phyloP scores from a whole-genome alignment of 2,797 vertebrate genomes.

The Choloepus didactylus region DNA sequence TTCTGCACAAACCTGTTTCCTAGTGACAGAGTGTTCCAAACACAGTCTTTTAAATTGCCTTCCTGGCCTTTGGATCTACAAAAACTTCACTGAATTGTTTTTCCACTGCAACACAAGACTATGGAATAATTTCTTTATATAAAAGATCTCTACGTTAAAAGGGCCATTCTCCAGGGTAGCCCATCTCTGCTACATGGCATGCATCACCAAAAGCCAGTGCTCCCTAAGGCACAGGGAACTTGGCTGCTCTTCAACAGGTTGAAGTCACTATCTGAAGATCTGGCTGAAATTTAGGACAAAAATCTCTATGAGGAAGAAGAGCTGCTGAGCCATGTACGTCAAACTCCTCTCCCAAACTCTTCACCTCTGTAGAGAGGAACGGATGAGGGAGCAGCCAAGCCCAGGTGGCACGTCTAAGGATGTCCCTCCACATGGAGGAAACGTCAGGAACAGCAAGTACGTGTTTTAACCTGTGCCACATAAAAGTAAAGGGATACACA shows the following conservation, averaged over 20 bases:
- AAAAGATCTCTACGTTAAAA: background rate
- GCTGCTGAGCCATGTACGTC: background rate
- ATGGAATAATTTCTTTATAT: background rate
- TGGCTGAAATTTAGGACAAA: background rate
- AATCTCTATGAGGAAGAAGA: background rate
- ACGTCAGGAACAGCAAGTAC: background rate
- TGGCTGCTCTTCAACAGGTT: background rate
- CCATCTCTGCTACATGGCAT: background rate
- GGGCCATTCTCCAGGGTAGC: background rate
- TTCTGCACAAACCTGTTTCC: background rate
- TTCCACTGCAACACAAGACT: background rate
- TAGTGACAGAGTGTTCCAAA: background rate
- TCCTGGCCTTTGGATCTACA: background rate
- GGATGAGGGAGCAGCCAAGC: background rate
- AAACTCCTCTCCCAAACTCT: background rate
- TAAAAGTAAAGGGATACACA: background rate
- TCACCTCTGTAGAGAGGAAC: background rate
- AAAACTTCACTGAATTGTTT: background rate
- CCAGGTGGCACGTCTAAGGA: background rate
- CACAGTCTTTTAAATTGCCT: background rate
- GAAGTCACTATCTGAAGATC: background rate
- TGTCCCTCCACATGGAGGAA: background rate
- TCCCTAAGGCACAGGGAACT: background rate
- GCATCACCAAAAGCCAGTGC: background rate
- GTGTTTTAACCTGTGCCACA: background rate